Evolutionary conservation across 2,888 invertebrate species (phyloP), one percentile per base, ranked within the genome.

Genomic region (Agrypnus murinus): DNA sequence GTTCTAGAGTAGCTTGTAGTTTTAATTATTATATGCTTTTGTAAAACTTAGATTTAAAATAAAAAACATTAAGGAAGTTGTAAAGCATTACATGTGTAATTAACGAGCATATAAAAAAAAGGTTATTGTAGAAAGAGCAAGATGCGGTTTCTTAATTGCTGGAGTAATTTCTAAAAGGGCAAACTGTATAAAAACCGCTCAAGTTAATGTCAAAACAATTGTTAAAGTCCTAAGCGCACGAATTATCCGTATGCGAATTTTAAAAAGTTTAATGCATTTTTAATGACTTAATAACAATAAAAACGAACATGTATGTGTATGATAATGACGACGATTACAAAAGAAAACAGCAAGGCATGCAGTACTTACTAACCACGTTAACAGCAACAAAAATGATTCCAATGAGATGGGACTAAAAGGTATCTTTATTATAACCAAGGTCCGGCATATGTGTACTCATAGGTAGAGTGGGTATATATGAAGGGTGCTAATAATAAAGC

Each of bases 271-370:
- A 77, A 77, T 76, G 75, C 64, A 74, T 74, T 77, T 77, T 76
- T 77, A 76, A 77, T 77, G 75, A 73, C 73, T 73, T 76, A 77
- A 76, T 76, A 71, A 69, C 73, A 65, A 57, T 50, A 43, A 62
- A 66, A 55, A 45, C 36, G n/a, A 14, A 64, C 55, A 71, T 71
- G 66, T 73, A 71, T 58, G 72, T 72, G 72, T 72, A 75, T 74
- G 69, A 69, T 75, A 75, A 76, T 74, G 74, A 71, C 65, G 43
- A 74, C 75, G 74, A 77, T 77, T 77, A 76, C 63, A 69, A 53
- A 63, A 55, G 40, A n/a, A 59, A 3, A 12, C 40, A 40, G 14
- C 43, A n/a, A 17, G 58, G 10, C 14, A n/a, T 45, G n/a, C 38
- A 32, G 7, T 12, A 64, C 15, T n/a, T 14, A 25, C 67, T 31